phyloP scores from a whole-genome alignment of 2,797 vertebrate genomes.

The Artibeus jamaicensis region DNA sequence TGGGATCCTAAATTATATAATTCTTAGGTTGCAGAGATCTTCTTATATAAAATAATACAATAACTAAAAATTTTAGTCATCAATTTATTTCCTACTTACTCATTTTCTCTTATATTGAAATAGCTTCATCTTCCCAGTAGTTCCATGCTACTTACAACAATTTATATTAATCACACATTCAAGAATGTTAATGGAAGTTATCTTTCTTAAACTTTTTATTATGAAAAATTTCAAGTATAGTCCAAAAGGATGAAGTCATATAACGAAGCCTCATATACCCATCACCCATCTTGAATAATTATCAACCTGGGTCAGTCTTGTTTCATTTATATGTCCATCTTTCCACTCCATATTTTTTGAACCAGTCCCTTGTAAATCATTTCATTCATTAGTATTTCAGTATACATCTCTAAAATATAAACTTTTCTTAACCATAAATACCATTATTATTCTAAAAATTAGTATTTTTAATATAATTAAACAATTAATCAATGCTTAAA shows the following conservation, averaged over 20 bases:
- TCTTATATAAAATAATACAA: not conserved
- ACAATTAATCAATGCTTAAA: not conserved
- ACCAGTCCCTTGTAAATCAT: not conserved
- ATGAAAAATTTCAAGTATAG: not conserved
- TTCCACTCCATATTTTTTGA: not conserved
- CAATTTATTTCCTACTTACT: not conserved
- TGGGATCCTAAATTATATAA: not conserved
- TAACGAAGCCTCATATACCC: not conserved
- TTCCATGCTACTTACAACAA: not conserved
- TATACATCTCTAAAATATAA: not conserved
- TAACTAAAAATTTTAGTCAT: not conserved
- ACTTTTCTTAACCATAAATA: not conserved
- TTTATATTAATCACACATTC: not conserved
- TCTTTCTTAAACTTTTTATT: not conserved
- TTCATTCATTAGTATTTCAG: not conserved
- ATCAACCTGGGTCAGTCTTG: not conserved
- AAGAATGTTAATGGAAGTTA: not conserved
- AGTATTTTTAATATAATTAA: not conserved
- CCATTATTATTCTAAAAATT: not conserved
- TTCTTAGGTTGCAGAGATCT: not conserved
- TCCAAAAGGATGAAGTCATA: not conserved
- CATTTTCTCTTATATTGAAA: not conserved
- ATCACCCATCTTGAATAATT: not conserved
- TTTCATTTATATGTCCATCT: not conserved
- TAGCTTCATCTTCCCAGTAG: not conserved